Base-by-base conservation (phyloP, 2,888 invertebrate species). In the Phaedon cochleariae region DNA sequence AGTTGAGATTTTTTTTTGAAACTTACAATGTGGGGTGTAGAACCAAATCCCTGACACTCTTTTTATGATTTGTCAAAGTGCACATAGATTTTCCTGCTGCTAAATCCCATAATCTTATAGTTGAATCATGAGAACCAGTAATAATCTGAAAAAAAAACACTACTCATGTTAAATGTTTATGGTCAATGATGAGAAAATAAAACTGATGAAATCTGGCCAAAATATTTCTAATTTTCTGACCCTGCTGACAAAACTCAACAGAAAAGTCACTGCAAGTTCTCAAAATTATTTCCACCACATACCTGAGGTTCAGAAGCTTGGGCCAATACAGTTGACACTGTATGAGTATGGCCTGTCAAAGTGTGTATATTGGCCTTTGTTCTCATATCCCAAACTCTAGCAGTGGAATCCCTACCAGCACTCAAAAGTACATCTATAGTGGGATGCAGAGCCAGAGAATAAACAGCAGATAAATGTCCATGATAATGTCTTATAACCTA, bases 311-410 rank as follows among this genome's bases (percentile, higher is more conserved):
- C 97, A 0, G 91, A 89, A 0, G 95, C 90, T 85, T 99, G 98
- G 73, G 96, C 93, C 53, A 93, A 91, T 0, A 98, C 95, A 77
- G 95, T 93, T 3, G 98, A 97, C 1, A 99, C 94, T 0, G 98
- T 99, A 82, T 98, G 98, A 0, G 96, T 96, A 84, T 99, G 99
- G 0, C 98, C 98, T 0, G 92, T 87, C 21, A 99, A 86, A 2
- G 97, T 97, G 84, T 98, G 97, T 60, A 99, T 94, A 84, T 98
- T 98, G 1, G 98, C 98, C 85, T 99, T 99, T 2, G 97, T 98
- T 63, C 99, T 86, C 94, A 98, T 96, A 84, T 99, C 98, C 99
- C 99, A 99, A 58, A 98, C 94, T 69, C 99, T 87, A 0, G 96
- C 98, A 0, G 97, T 97, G 0, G 95, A 94, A 85, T 99, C 99